A percentile compares a stretch with the other conserved stretches of the same genome.
These are phyloP conservation scores for Callyntrura guangdongensis DNA, from an alignment of 2,888 invertebrate species.

Conservation along the genomic window DNA sequence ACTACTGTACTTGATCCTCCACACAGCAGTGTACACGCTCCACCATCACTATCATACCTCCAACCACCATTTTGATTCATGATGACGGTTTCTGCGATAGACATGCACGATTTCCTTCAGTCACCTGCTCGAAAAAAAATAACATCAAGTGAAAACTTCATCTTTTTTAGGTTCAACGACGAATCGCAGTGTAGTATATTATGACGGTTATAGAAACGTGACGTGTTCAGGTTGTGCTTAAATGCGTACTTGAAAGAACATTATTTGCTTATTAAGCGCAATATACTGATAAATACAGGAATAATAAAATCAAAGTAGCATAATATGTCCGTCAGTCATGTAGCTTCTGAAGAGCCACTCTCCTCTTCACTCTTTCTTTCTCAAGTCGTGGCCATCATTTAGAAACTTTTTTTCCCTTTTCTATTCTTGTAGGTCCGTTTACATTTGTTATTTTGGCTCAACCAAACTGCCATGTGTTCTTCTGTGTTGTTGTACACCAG, in stretches of 20 bases:
- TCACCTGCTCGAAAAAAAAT: conserved; percentile 34
- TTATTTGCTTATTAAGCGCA: neutral
- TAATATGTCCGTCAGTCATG: neutral
- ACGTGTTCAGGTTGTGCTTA: neutral
- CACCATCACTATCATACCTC: neutral
- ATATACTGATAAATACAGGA: too few species aligned
- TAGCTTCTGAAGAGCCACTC: neutral
- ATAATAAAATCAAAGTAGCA: too few species aligned
- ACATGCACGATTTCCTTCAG: conserved; percentile 68
- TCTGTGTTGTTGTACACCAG: neutral
- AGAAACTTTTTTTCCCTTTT: conserved; percentile 58
- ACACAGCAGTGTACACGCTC: conserved; percentile 3
- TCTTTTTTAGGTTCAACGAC: neutral
- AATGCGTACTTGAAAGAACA: neutral
- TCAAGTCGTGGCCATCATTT: conserved; percentile 40
- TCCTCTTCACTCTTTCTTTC: neutral
- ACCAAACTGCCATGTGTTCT: neutral
- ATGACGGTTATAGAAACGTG: conserved; percentile 27
- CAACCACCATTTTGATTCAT: conserved; percentile 36
- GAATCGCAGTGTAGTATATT: neutral
- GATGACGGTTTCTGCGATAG: conserved; percentile 31
- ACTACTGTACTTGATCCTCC: neutral
- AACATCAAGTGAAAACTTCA: conserved; percentile 45
- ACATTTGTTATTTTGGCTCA: neutral
- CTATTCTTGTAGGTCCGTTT: neutral